These are phyloP conservation scores for Aproaerema taeniolella DNA, from an alignment of 2,888 invertebrate species.

Conservation along the genomic window DNA sequence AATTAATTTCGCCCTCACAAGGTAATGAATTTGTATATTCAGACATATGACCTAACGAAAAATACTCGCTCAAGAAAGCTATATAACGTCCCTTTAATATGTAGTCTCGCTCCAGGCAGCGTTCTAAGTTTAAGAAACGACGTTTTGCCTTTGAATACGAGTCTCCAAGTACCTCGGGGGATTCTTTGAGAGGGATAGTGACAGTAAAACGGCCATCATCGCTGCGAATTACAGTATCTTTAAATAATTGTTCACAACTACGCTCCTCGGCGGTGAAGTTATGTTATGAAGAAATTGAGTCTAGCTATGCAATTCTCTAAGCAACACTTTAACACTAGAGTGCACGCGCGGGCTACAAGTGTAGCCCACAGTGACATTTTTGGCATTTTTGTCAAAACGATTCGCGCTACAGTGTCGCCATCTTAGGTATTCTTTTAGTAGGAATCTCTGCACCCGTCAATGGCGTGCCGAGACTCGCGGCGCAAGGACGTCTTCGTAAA, in stretches of 20 bases:
- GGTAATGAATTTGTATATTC: not conserved
- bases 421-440: too few species aligned
- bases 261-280: too few species aligned
- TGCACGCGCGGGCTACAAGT: too few species aligned
- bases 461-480: too few species aligned
- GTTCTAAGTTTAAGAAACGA: constrained; percentile 11
- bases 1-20: not conserved
- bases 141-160: constrained; percentile 9
- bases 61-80: constrained; percentile 11
- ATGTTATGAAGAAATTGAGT: too few species aligned
- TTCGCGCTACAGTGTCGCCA: too few species aligned
- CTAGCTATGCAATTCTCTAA: too few species aligned
- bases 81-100: constrained; percentile 3
- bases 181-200: constrained; percentile 10
- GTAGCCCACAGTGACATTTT: too few species aligned
- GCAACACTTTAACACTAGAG: too few species aligned
- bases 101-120: constrained; percentile 7
- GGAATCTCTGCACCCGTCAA: too few species aligned
- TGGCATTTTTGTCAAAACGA: too few species aligned
- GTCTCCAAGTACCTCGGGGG: constrained; percentile 11
- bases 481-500: too few species aligned
- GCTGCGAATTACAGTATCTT: not conserved
- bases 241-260: constrained; percentile 5
- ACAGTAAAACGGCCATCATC: constrained; percentile 10
- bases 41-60: constrained; percentile 9